Evolutionary conservation across 53 echinoderm and acorn worm genomes (phyloP).

Genomic region (Echinarachnius parma): DNA sequence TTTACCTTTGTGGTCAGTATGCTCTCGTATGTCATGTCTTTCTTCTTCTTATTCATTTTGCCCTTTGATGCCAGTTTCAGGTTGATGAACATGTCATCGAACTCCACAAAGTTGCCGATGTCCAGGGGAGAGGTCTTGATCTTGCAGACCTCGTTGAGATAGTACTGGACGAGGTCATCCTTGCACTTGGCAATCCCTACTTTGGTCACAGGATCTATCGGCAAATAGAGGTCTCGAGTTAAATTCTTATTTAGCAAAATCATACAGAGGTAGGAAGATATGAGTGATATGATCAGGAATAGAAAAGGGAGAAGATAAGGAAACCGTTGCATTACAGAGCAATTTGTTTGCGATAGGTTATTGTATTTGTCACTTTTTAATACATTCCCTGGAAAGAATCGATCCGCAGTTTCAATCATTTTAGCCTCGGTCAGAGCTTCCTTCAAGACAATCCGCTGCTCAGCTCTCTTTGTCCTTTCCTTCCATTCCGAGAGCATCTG

Average conservation of each 20-base stretch:
- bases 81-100: slow-evolving; percentile 17
- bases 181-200: neutral
- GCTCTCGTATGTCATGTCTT: neutral
- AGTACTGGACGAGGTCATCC: slow-evolving; percentile 2
- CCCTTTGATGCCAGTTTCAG: no score
- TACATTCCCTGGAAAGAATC: no score
- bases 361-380: no score
- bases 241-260: no score
- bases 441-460: neutral
- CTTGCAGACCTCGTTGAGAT: slow-evolving; percentile 1
- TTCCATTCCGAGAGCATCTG: neutral
- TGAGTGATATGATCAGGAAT: no score
- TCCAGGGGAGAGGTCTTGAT: slow-evolving; percentile 20
- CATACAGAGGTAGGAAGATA: no score
- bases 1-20: neutral
- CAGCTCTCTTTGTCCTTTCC: neutral
- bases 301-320: no score
- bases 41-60: no score
- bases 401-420: neutral
- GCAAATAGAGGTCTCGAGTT: no score
- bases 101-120: neutral
- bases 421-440: neutral
- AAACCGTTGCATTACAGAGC: no score
- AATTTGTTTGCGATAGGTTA: no score
- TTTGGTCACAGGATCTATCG: neutral